Base-by-base conservation (phyloP, 1,140 invertebrate species). In the Pogonomyrmex californicus region DNA sequence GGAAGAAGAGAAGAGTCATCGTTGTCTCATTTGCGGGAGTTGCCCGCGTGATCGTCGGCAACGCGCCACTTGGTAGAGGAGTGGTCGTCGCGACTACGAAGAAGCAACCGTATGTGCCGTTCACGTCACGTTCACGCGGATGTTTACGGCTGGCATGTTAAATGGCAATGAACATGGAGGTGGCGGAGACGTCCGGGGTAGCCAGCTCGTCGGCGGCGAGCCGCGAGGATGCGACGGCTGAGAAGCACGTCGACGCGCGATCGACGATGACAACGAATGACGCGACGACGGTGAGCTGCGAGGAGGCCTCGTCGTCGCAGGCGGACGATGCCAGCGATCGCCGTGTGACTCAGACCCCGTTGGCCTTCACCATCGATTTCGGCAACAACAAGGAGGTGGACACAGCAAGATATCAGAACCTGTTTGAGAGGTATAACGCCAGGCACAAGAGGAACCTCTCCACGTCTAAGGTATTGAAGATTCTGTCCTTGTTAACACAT, bases 361-460 rank as follows among this genome's bases (percentile, higher is more conserved):
- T 94, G 60, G 97, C 97, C 23, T 97, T 97, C 91, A 97, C 97
- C 51, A 97, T 97, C 78, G 97, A 97, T 89, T 97, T 97, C 88
- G 96, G 96, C 1, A 96, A 95, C 47, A 95, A 96, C n/a, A 97
- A 97, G 88, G 93, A 92, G 75, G 92, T 97, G 49, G 97, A 97
- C 91, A 96, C 95, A 87, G 95, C 94, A 58, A 96, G 95, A 92
- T 96, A 96, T 85, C 97, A 97, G 92, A 96, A 96, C 90, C 92
- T 97, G 89, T 96, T 97, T 87, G 97, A 97, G 88, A 97, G 97
- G 89, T 97, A 97, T 51, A 97, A 97, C 91, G 97, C 96, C 41
- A 95, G 97, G 2, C 97, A 97, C 91, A 96, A 96, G 86, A 95
- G 97, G 86, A 97, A 97, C n/a, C 96, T 97, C 71, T 97, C 97